Evolutionary conservation across 2,888 invertebrate species (phyloP).

Genomic region (Pelosia muscerda): DNA sequence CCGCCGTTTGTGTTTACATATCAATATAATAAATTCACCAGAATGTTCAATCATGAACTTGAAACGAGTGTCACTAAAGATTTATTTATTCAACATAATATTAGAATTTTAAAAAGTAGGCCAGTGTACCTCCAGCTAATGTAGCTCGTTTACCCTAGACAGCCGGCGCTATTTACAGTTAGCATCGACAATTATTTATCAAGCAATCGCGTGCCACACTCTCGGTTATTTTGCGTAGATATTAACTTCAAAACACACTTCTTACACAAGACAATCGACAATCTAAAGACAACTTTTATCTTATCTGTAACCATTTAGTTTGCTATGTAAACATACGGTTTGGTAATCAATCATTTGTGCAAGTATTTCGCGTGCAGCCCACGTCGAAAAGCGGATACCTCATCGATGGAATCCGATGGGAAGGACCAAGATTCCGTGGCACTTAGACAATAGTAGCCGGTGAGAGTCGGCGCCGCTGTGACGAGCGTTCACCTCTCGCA

Average conservation of each 20-base stretch:
- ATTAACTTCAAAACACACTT: slow-evolving; percentile 51
- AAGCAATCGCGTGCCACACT: slow-evolving; percentile 58
- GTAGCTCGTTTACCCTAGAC: slow-evolving; percentile 33
- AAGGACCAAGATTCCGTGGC: slow-evolving; percentile 86
- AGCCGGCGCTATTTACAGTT: slow-evolving; percentile 66
- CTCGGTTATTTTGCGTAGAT: slow-evolving; percentile 54
- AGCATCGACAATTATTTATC: slow-evolving; percentile 64
- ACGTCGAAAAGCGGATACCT: slow-evolving; percentile 78
- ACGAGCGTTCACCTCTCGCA: slow-evolving; percentile 86
- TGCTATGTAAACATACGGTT: slow-evolving; percentile 67
- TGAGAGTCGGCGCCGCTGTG: slow-evolving; percentile 85
- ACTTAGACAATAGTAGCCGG: slow-evolving; percentile 85
- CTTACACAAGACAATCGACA: slow-evolving; percentile 43
- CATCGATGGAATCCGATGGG: slow-evolving; percentile 83
- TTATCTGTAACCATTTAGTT: slow-evolving; percentile 72
- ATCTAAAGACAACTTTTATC: slow-evolving; percentile 61
- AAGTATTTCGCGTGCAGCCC: slow-evolving; percentile 77
- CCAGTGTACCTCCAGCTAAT: slow-evolving; percentile 33
- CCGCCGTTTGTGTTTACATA: neutral
- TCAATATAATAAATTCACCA: slow-evolving; percentile 8
- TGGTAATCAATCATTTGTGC: slow-evolving; percentile 65
- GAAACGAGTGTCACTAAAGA: slow-evolving; percentile 32
- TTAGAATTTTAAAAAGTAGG: slow-evolving; percentile 57
- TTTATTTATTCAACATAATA: slow-evolving; percentile 46
- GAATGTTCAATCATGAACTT: slow-evolving; percentile 15